Conservation (phyloP, 2,797 vertebrate genomes). For the Rachycentron canadum region DNA sequence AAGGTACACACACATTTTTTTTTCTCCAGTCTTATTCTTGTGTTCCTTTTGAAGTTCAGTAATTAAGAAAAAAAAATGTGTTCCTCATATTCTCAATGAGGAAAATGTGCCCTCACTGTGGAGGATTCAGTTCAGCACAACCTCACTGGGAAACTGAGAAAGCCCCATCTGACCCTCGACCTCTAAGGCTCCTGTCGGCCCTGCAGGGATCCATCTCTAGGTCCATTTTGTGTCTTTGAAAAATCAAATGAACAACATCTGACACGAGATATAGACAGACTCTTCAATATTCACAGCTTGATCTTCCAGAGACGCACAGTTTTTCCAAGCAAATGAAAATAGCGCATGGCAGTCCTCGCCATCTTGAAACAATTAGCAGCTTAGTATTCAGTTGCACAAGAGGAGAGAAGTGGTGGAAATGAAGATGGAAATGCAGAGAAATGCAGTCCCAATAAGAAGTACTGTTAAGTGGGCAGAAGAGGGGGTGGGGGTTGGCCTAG, state of each 20-base stretch:
- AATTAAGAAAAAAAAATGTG: slow-evolving; percentile 52
- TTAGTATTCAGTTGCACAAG: slow-evolving; percentile 74
- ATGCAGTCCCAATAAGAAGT: slow-evolving; percentile 28
- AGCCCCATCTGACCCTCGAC: slow-evolving; percentile 68
- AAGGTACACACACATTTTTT: slow-evolving; percentile 58
- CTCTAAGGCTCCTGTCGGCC: slow-evolving; percentile 73
- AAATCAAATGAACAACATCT: slow-evolving; percentile 83
- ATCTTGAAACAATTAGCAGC: slow-evolving; percentile 74
- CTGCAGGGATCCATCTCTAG: slow-evolving; percentile 69
- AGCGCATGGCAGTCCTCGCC: slow-evolving; percentile 61
- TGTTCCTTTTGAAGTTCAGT: slow-evolving; percentile 50
- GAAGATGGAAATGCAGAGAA: slow-evolving; percentile 48
- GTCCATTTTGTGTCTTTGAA: slow-evolving; percentile 80
- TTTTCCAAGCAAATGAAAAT: slow-evolving; percentile 78
- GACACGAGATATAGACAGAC: slow-evolving; percentile 83
- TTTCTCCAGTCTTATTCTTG: slow-evolving; percentile 49
- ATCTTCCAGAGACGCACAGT: slow-evolving; percentile 67
- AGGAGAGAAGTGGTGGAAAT: slow-evolving; percentile 41
- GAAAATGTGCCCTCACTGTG: slow-evolving; percentile 43
- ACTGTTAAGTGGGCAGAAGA: slow-evolving; percentile 1
- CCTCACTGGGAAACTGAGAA: slow-evolving; percentile 75
- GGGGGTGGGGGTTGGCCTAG: too few species aligned
- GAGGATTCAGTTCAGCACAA: slow-evolving; percentile 72
- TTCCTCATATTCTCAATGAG: slow-evolving; percentile 70
- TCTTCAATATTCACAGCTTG: slow-evolving; percentile 83